These are phyloP conservation scores for Prosopocoilus inquinatus DNA, from an alignment of 2,888 invertebrate genomes.

Conservation along the genomic window DNA sequence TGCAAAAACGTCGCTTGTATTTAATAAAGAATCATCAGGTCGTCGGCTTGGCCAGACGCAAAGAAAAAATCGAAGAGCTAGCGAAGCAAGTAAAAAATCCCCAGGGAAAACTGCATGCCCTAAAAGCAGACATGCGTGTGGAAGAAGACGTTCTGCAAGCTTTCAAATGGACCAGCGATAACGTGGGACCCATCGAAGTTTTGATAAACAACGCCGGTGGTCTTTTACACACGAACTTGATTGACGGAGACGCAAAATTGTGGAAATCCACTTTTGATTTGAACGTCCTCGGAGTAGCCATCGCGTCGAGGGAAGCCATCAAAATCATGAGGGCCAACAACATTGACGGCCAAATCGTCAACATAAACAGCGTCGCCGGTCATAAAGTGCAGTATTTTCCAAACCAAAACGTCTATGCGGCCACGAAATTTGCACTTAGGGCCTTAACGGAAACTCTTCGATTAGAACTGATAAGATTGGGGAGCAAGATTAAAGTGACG, in stretches of 20 bases:
- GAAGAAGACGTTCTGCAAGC: too few species aligned
- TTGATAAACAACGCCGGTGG: too few species aligned
- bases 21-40: too few species aligned
- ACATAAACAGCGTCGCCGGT: conserved; percentile 38
- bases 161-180: too few species aligned
- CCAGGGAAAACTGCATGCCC: too few species aligned
- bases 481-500: conserved; percentile 32
- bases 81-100: too few species aligned
- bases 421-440: conserved; percentile 30
- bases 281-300: conserved; percentile 15
- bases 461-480: conserved; percentile 21
- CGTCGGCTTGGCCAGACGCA: too few species aligned
- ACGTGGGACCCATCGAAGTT: too few species aligned
- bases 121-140: too few species aligned
- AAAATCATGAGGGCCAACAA: conserved; percentile 33
- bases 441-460: conserved; percentile 26
- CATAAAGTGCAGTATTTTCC: conserved; percentile 33
- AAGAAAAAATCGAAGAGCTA: too few species aligned
- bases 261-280: conserved; percentile 15
- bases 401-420: conserved; percentile 27
- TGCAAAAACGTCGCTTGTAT: too few species aligned
- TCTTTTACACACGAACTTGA: neutral
- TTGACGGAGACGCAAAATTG: conserved; percentile 16
- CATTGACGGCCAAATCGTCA: conserved; percentile 38
- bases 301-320: conserved; percentile 36